These are phyloP conservation scores for Rhynchonema sp. DNA, from an alignment of 2,888 invertebrate genomes.

Conservation along the genomic window DNA sequence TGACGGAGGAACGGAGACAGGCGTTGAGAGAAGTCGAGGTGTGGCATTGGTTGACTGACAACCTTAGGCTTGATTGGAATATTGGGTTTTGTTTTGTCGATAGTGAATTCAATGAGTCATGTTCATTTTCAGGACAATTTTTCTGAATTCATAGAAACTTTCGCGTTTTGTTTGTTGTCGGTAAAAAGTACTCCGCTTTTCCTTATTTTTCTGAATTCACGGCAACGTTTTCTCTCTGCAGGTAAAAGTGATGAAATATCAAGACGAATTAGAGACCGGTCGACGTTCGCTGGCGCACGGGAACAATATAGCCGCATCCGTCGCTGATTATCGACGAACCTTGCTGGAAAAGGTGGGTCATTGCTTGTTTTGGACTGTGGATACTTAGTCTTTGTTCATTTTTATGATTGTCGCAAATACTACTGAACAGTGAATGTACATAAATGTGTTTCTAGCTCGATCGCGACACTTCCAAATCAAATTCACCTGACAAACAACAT, in stretches of 20 bases:
- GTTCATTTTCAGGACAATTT: too few species aligned
- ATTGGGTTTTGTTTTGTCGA: too few species aligned
- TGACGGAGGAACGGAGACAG: conserved; percentile 31
- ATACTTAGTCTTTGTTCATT: not conserved
- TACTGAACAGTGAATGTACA: too few species aligned
- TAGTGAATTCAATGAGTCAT: too few species aligned
- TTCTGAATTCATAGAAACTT: conserved; percentile 4
- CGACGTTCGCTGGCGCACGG: not conserved
- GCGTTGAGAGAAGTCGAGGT: conserved; percentile 64
- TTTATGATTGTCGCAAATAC: too few species aligned
- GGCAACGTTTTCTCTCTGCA: conserved; percentile 12
- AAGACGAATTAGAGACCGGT: conserved; percentile 61
- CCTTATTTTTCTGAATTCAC: not conserved
- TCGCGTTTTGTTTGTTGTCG: not conserved
- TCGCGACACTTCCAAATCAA: too few species aligned
- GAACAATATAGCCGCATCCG: not conserved
- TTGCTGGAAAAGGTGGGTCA: not conserved
- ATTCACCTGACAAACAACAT: too few species aligned
- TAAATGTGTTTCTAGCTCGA: too few species aligned
- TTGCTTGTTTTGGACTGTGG: not conserved
- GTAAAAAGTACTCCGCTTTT: not conserved
- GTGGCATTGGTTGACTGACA: too few species aligned
- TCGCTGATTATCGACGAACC: not conserved
- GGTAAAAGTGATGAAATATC: conserved; percentile 75
- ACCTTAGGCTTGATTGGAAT: too few species aligned